phyloP scores from a whole-genome alignment of 2,113 vertebrate species.

The Pangasianodon hypophthalmus region DNA sequence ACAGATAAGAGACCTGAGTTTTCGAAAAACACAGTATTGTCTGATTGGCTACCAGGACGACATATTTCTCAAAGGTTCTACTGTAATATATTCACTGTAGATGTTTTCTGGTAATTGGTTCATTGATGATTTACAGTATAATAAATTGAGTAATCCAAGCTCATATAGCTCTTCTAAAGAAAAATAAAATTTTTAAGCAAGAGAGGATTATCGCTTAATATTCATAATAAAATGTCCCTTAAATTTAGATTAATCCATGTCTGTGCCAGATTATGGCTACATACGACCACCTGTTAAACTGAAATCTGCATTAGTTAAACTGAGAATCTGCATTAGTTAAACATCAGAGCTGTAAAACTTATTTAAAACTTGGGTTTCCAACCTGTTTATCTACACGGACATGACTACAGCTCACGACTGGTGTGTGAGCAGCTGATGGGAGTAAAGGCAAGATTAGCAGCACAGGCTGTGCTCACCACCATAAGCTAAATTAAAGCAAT shows the following conservation, averaged over 20 bases:
- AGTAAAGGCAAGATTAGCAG: not conserved
- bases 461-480: not conserved
- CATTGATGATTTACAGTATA: not conserved
- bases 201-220: no score
- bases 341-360: not conserved
- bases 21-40: not conserved
- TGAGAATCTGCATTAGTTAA: not conserved
- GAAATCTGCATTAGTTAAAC: not conserved
- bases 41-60: not conserved
- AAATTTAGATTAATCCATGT: no score
- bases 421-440: not conserved
- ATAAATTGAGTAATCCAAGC: not conserved
- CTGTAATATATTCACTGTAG: not conserved
- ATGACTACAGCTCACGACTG: not conserved
- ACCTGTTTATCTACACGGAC: not conserved
- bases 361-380: not conserved
- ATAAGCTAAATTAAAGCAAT: not conserved
- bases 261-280: no score
- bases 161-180: not conserved
- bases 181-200: not conserved
- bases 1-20: not conserved
- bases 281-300: no score
- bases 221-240: no score
- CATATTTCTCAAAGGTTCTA: not conserved
- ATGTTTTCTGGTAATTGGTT: not conserved